Conservation (phyloP, 1,140 invertebrate species). For the Chironomus tepperi region DNA sequence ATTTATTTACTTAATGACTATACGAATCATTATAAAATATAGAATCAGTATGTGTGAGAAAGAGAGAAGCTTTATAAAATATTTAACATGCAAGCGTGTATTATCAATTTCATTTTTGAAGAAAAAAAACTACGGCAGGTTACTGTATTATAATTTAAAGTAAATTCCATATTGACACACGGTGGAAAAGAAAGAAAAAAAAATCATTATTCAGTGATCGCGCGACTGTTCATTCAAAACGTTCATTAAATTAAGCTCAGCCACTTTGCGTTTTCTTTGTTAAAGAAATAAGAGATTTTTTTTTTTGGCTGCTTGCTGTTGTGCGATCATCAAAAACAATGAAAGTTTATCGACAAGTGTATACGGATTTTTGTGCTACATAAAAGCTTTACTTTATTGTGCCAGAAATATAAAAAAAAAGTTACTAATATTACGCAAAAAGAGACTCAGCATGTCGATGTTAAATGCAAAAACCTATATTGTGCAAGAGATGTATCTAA, state of each 20-base stretch:
- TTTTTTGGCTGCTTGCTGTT: not conserved
- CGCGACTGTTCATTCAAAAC: slow-evolving; percentile 11
- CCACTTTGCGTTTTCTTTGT: not conserved
- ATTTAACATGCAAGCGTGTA: not conserved
- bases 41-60: not conserved
- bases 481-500: not conserved
- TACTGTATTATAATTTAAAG: not conserved
- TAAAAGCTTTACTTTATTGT: too few relatives aligned
- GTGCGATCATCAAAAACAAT: too few relatives aligned
- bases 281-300: not conserved
- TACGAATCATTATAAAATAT: too few relatives aligned
- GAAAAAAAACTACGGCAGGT: not conserved
- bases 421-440: too few relatives aligned
- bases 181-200: not conserved
- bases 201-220: slow-evolving; percentile 4
- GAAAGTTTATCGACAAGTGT: too few relatives aligned
- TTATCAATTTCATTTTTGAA: not conserved
- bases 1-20: too few relatives aligned
- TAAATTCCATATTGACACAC: slow-evolving; percentile 8
- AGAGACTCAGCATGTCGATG: too few relatives aligned
- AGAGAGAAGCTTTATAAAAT: not conserved
- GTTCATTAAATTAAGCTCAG: not conserved
- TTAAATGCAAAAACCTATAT: not conserved
- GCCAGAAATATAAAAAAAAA: too few relatives aligned
- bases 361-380: too few relatives aligned